Base-by-base conservation (phyloP, 2,888 invertebrate genomes). In the Congeria kusceri region DNA sequence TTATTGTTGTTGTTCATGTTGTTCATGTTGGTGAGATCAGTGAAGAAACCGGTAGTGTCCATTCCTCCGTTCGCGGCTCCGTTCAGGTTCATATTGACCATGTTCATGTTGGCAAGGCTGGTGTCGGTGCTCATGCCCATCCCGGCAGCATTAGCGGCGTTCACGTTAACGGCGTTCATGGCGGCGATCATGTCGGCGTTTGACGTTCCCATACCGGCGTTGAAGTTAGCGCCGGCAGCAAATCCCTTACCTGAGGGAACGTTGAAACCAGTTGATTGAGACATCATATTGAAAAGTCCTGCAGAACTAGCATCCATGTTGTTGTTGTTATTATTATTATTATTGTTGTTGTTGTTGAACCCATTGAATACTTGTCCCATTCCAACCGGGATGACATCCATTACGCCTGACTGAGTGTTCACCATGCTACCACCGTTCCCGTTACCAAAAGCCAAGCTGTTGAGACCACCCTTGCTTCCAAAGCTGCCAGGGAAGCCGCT, bases 291-390 rank as follows among this genome's bases (percentile, higher is more conserved):
- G 11, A 32, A 32, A 32, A 32, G 32, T 32, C 32, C 32, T 7
- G 4, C 11, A 7, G 32, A 32, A 32, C 5, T 39, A 15, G 27
- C 47, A 32, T 4, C 53, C 39, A 66, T 66, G 39, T 32, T 53
- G 39, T 32, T 32, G 23, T 66, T 74, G 28, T 58, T 58, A 49
- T 73, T 73, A 53, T 62, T 44, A 47, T 73, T 58, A 44, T 66
- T 74, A 28, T 58, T 58, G 61, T 73, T 73, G 49, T 62, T 44
- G 59, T 73, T 58, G 53, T 58, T 68, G 47, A 53, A 49, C 4
- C 46, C 46, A 25, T 61, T 66, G 59, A 59, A 53, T 7, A 20
- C 47, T n/a, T 53, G 7, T 53, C 53, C 53, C 23, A 58, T 58
- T 25, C 18, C 18, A 27, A 20, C 58, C 27, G 27, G 11, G 32